Evolutionary conservation across 92 coral and sea anemone genomes (phyloP).

Genomic region (Meandrina meandrites): DNA sequence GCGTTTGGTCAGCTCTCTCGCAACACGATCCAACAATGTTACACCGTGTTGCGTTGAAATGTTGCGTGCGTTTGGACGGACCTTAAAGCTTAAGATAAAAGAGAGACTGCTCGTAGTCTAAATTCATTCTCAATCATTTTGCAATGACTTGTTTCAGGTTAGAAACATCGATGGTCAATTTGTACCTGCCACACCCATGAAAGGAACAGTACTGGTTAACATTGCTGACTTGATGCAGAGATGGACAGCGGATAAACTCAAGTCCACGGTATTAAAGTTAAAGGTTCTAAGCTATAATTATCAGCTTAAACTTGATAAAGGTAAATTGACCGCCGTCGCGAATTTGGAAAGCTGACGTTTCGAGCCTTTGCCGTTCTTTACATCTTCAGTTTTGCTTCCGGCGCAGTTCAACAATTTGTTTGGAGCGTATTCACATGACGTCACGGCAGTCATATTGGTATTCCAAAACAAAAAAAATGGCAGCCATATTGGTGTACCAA

Average conservation of each 20-base stretch:
- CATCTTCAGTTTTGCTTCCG: background rate
- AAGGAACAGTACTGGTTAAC: conserved; percentile 69
- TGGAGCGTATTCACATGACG: no score
- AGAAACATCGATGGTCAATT: conserved; percentile 65
- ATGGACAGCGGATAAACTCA: conserved; percentile 72
- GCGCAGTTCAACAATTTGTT: no score
- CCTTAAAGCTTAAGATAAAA: no score
- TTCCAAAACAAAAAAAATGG: no score
- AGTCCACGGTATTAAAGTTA: conserved; percentile 59
- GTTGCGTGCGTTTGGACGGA: no score
- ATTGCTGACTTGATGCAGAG: conserved; percentile 78
- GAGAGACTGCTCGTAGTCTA: no score
- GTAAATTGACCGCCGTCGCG: background rate
- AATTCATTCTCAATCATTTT: background rate
- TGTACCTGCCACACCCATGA: conserved; percentile 67
- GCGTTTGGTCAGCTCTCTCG: no score
- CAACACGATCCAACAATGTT: no score
- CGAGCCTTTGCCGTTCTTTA: background rate
- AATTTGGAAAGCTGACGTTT: background rate
- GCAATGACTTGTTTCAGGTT: conserved; percentile 45
- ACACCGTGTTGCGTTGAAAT: no score
- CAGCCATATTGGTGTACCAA: no score
- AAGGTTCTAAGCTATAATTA: background rate
- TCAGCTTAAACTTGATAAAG: background rate
- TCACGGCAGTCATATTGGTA: no score